Evolutionary conservation across 2,113 vertebrate species (phyloP).

Genomic region (Puffinus mauretanicus): DNA sequence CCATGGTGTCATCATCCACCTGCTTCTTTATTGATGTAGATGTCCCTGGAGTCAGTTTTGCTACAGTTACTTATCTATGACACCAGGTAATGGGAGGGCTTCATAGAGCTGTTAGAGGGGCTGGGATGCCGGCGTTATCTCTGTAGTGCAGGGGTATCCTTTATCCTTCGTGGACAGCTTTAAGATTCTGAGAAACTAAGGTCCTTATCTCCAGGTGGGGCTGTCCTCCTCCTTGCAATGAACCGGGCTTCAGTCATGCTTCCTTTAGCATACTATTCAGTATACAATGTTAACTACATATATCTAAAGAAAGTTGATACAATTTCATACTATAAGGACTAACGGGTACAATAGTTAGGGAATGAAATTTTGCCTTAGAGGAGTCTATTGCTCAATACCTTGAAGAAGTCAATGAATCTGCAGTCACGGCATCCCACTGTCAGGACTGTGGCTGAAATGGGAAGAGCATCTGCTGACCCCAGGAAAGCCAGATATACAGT

Average conservation of each 20-base stretch:
- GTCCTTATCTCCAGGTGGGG: neutral
- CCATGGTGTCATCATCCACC: neutral
- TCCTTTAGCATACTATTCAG: no score
- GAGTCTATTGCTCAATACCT: no score
- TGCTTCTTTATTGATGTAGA: neutral
- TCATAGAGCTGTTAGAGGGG: neutral
- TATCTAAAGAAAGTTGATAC: neutral
- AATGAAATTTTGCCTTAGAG: neutral
- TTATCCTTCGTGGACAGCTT: neutral
- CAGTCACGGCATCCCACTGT: no score
- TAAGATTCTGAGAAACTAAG: neutral
- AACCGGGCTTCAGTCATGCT: neutral
- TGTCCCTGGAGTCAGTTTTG: neutral
- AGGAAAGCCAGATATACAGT: neutral
- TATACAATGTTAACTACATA: no score
- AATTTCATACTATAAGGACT: neutral
- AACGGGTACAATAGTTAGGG: neutral
- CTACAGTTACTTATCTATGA: neutral
- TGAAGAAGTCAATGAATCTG: neutral
- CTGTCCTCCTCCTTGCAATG: neutral
- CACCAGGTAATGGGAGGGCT: neutral
- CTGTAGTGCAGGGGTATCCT: neutral
- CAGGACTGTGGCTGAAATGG: neutral
- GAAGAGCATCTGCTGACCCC: neutral
- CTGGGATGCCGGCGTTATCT: neutral